phyloP scores from a whole-genome alignment of 2,888 invertebrate species.

The Notodonta ziczac region DNA sequence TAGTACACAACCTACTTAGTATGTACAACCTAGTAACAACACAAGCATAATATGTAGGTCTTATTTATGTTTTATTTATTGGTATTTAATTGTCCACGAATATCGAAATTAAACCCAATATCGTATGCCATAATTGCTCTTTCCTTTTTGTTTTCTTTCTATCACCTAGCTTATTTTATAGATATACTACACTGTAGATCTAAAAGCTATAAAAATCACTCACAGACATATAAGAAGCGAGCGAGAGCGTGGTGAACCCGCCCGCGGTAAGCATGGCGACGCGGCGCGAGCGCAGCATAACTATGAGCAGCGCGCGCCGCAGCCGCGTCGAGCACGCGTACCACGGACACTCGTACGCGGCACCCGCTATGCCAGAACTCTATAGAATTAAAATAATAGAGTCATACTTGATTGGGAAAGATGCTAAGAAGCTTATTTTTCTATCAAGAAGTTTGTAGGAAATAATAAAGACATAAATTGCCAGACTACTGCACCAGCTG shows the following conservation, averaged over 20 bases:
- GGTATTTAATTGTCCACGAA: too few relatives aligned
- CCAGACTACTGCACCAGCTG: too few relatives aligned
- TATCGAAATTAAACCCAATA: too few relatives aligned
- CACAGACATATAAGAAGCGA: slow-evolving; percentile 72
- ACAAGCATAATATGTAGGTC: too few relatives aligned
- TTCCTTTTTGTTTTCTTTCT: neutral
- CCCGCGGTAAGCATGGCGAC: slow-evolving; percentile 63
- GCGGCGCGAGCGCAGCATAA: slow-evolving; percentile 61
- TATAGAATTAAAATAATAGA: slow-evolving; percentile 31
- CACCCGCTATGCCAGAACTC: slow-evolving; percentile 64
- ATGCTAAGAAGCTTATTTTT: too few relatives aligned
- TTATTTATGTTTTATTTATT: too few relatives aligned
- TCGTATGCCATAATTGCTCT: too few relatives aligned
- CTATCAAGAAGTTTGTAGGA: neutral
- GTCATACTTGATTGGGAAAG: too few relatives aligned
- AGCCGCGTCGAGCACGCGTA: slow-evolving; percentile 50
- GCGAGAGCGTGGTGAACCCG: slow-evolving; percentile 71
- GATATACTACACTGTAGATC: neutral
- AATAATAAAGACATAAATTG: too few relatives aligned
- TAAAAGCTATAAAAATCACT: slow-evolving; percentile 17
- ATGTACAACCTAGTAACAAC: too few relatives aligned
- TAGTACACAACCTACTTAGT: too few relatives aligned
- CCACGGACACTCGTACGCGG: slow-evolving; percentile 73
- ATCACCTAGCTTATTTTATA: too few relatives aligned
- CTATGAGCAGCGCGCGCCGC: slow-evolving; percentile 57